Percentiles rank a stretch among this genome's conserved stretches.
Evolutionary conservation across 2,113 vertebrate species (phyloP).

Genomic region (Orcinus orca): DNA sequence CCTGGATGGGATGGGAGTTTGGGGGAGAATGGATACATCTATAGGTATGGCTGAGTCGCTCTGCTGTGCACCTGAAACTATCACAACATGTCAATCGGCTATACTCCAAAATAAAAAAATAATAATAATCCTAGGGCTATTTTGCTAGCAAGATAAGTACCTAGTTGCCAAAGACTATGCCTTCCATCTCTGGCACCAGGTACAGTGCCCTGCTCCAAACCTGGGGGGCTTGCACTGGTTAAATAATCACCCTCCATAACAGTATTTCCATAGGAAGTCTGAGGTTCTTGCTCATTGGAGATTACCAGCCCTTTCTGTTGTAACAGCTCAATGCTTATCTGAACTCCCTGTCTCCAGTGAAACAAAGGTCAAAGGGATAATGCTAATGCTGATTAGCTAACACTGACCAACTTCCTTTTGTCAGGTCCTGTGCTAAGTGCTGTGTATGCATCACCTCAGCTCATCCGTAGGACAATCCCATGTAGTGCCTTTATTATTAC

Average conservation of each 20-base stretch:
- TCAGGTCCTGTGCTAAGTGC: not conserved
- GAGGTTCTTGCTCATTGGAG: not conserved
- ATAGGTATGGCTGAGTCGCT: too few relatives aligned
- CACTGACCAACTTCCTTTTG: not conserved
- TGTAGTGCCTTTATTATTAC: not conserved
- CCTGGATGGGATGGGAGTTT: too few relatives aligned
- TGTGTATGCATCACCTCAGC: not conserved
- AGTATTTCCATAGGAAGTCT: not conserved
- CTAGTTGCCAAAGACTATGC: not conserved
- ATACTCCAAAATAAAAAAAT: too few relatives aligned
- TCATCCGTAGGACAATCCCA: not conserved
- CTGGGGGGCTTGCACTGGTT: not conserved
- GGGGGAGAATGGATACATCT: too few relatives aligned
- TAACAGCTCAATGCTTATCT: not conserved
- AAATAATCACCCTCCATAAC: not conserved
- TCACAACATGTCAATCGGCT: too few relatives aligned
- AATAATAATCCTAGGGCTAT: not conserved
- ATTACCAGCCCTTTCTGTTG: not conserved
- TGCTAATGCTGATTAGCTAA: not conserved
- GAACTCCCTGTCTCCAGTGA: not conserved
- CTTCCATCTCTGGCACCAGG: not conserved
- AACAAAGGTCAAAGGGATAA: not conserved
- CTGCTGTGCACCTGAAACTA: too few relatives aligned
- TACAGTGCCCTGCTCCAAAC: not conserved
- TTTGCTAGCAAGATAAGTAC: not conserved